Evolutionary conservation across 2,888 invertebrate species (phyloP).

Genomic region (Patella depressa): DNA sequence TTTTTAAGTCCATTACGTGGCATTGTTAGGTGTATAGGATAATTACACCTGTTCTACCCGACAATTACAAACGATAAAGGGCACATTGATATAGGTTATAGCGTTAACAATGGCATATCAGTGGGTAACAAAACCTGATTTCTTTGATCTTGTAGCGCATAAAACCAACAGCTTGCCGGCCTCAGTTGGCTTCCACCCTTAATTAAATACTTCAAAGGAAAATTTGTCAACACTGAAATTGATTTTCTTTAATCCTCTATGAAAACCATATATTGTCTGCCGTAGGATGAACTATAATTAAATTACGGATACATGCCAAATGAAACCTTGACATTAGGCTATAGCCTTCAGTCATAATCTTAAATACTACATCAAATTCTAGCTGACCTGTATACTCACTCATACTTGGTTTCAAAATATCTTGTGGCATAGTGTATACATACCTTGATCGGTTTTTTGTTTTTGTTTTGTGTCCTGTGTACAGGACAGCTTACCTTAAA

Average conservation of each 20-base stretch:
- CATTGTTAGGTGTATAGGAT: neutral
- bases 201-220: constrained; percentile 10
- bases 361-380: too few species aligned
- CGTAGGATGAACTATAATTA: too few species aligned
- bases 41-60: constrained; percentile 1
- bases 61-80: constrained; percentile 6
- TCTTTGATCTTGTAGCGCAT: neutral
- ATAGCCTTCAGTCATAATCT: too few species aligned
- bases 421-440: too few species aligned
- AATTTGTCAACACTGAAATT: constrained; percentile 5
- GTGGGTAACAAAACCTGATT: neutral
- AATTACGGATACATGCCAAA: too few species aligned
- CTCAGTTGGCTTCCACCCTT: neutral
- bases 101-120: neutral
- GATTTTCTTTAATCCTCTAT: neutral
- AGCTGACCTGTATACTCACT: too few species aligned
- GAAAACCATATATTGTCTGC: too few species aligned
- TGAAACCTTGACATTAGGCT: too few species aligned
- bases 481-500: too few species aligned
- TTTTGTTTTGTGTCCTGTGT: too few species aligned
- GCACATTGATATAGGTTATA: neutral
- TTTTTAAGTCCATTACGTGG: constrained; percentile 2
- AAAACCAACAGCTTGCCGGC: constrained; percentile 4
- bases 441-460: too few species aligned
- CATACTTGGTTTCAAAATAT: too few species aligned